phyloP scores from a whole-genome alignment of 1,140 invertebrate species.

The Oedothorax gibbosus region DNA sequence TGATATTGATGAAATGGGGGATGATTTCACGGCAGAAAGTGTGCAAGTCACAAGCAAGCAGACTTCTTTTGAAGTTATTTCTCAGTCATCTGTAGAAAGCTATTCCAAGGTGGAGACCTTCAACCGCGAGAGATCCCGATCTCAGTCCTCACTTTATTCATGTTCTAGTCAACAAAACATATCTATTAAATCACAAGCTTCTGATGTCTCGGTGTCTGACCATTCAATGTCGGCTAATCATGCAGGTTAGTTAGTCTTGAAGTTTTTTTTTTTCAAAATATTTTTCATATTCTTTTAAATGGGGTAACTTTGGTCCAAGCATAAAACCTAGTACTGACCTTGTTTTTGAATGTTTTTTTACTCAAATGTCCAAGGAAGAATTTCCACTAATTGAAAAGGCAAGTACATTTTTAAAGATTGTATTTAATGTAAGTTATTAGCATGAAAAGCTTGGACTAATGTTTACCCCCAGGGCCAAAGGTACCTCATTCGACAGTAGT shows the following conservation, averaged over 20 bases:
- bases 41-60: slow-evolving; percentile 4
- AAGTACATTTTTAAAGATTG: too few relatives aligned
- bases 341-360: too few relatives aligned
- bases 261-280: background rate
- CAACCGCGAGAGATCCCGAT: slow-evolving; percentile 26
- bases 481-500: too few relatives aligned
- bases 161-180: slow-evolving; percentile 53
- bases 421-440: too few relatives aligned
- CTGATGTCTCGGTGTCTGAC: slow-evolving; percentile 40
- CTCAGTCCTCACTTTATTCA: slow-evolving; percentile 40
- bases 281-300: background rate
- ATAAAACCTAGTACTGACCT: too few relatives aligned
- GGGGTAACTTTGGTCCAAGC: background rate
- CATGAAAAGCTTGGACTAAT: too few relatives aligned
- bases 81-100: slow-evolving; percentile 23
- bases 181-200: slow-evolving; percentile 38
- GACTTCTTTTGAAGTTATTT: slow-evolving; percentile 10
- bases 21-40: slow-evolving; percentile 2
- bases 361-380: too few relatives aligned
- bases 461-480: too few relatives aligned
- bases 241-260: slow-evolving; percentile 1
- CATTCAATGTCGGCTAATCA: slow-evolving; percentile 43
- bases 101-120: slow-evolving; percentile 16
- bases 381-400: too few relatives aligned
- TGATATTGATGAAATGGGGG: background rate